Percentiles rank a stretch among this genome's conserved stretches.
phyloP scores from a whole-genome alignment of 2,113 vertebrate species.

The Indicator indicator region DNA sequence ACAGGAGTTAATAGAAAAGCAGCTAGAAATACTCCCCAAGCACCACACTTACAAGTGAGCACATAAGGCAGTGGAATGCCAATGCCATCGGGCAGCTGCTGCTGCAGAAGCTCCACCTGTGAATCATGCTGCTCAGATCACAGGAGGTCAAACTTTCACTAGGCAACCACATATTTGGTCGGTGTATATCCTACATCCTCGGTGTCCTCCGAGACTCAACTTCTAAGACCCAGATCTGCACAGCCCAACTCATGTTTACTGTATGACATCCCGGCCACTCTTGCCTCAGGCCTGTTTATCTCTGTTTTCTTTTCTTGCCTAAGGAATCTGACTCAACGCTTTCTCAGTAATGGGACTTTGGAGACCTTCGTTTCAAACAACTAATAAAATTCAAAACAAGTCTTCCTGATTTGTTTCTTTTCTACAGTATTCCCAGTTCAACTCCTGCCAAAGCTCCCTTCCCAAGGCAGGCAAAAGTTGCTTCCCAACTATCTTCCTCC shows the following conservation, averaged over 20 bases:
- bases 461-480: constrained; percentile 9
- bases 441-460: constrained; percentile 12
- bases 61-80: neutral
- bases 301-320: neutral
- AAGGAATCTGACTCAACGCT: neutral
- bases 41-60: rapidly evolving
- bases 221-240: neutral
- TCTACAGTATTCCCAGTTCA: neutral
- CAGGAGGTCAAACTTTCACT: neutral
- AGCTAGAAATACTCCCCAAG: neutral
- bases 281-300: constrained; percentile 6
- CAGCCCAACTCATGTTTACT: neutral
- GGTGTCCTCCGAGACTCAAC: neutral
- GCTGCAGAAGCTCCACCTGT: rapidly evolving
- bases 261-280: neutral
- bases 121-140: neutral
- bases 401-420: neutral
- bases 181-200: rapidly evolving
- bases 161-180: neutral
- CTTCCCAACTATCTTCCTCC: neutral
- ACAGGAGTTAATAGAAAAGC: neutral
- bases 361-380: constrained; percentile 28
- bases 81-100: neutral
- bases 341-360: neutral
- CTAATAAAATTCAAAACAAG: constrained; percentile 40